Evolutionary conservation across 2,888 invertebrate genomes (phyloP), one percentile per base, ranked within the genome.

Genomic region (Torymus aiolomorphi): DNA sequence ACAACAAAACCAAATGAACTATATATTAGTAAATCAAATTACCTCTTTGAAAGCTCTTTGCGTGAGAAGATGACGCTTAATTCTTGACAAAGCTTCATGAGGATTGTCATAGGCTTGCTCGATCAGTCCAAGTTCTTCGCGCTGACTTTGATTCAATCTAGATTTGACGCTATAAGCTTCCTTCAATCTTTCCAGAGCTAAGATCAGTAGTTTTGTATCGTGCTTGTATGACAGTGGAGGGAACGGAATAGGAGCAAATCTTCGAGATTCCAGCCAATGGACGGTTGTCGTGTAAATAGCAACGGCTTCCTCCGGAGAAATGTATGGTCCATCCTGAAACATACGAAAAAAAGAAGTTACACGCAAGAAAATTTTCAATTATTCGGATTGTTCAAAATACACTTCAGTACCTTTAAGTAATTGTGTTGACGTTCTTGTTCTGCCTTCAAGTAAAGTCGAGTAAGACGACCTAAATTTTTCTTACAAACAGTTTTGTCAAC

Each of bases 41-140:
- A 96, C 97, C 94, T 99, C 99, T 92, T 99, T 98, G 89, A 99
- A 99, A 12, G 98, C 97, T 91, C 99, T 94, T 91, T 99, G 99
- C 0, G 99, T 99, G 5, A 99, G 92, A 88, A 99, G 93, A 92
- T 99, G 99, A 93, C 99, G 97, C 90, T 99, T 99, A 88, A 99
- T 99, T 88, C 99, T 95, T 0, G 99, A 99, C 83, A 99, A 91
- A 0, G 99, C 99, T 91, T 99, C 99, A 89, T 99, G 99, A 42
- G 99, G 99, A 92, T 99, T 99, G 89, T 99, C 99, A 87, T 99
- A 99, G 0, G 99, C 99, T 91, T 99, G 99, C 90, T 99, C 99
- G 84, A 99, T 99, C 65, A 99, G 92, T 8, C 99, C 99, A 84
- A 99, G 91, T 90, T 99, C 99, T 90, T 99, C 99, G 84, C 99